A percentile compares a stretch with the other conserved stretches of the same genome.
These are phyloP conservation scores for Falco concolor DNA, from an alignment of 2,797 vertebrate species.

Conservation along the genomic window DNA sequence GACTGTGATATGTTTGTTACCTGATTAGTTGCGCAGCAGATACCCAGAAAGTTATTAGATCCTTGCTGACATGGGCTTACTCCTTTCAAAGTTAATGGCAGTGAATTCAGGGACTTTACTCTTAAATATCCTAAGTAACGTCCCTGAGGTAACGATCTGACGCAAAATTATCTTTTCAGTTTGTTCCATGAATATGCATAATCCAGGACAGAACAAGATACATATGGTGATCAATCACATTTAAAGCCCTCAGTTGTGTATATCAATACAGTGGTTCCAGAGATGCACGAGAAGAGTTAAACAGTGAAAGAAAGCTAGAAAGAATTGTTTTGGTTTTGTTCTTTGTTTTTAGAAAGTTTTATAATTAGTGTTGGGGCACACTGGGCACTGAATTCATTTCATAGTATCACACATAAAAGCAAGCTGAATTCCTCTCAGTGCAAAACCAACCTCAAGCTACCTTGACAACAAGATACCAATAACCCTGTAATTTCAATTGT, in stretches of 20 bases:
- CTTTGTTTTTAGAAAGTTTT: slow-evolving; percentile 36
- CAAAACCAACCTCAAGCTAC: slow-evolving; percentile 70
- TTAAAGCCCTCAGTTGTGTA: neutral
- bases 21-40: neutral
- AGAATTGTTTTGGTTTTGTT: neutral
- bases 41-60: neutral
- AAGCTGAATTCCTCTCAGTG: slow-evolving; percentile 62
- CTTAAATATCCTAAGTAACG: neutral
- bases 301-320: neutral
- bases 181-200: neutral
- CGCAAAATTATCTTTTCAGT: neutral
- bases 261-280: neutral
- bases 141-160: neutral
- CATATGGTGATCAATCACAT: neutral
- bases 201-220: neutral
- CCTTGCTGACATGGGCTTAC: neutral
- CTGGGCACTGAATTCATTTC: slow-evolving; percentile 65
- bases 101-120: neutral
- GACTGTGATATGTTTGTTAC: neutral
- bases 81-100: neutral
- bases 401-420: slow-evolving; percentile 65
- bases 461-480: slow-evolving; percentile 65
- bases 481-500: slow-evolving; percentile 72
- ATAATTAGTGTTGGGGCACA: slow-evolving; percentile 49
- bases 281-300: slow-evolving; percentile 11